These are phyloP conservation scores for Chymomyza amoena DNA, from an alignment of 2,888 invertebrate species.

Conservation along the genomic window DNA sequence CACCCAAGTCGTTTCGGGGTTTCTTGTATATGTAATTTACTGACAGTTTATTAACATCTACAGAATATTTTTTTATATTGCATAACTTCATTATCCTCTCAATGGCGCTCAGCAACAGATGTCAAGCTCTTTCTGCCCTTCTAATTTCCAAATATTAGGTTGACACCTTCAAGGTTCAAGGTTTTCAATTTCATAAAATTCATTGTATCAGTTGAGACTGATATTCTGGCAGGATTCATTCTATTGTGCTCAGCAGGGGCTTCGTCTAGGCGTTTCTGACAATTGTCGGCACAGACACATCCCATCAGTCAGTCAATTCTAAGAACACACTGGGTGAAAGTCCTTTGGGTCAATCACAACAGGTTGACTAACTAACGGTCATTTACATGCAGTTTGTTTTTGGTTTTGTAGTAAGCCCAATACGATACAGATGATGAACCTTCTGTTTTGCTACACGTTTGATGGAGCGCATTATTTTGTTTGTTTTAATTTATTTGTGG, in stretches of 20 bases:
- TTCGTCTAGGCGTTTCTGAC: constrained; percentile 23
- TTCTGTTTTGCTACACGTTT: neutral
- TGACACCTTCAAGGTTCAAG: constrained; percentile 38
- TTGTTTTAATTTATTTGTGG: constrained; percentile 22
- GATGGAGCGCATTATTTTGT: neutral
- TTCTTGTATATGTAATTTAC: too few species aligned
- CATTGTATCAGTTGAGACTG: constrained; percentile 49
- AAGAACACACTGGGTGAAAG: neutral
- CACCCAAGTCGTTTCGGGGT: too few species aligned
- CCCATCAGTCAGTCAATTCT: neutral
- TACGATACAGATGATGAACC: neutral
- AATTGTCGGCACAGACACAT: neutral
- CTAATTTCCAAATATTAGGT: neutral
- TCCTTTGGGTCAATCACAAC: neutral
- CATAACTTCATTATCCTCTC: neutral
- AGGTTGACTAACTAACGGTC: neutral
- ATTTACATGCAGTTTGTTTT: neutral
- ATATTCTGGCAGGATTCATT: neutral
- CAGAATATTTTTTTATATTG: neutral
- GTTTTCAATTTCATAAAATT: constrained; percentile 41
- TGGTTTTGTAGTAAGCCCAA: neutral
- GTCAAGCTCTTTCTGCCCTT: neutral
- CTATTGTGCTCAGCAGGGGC: constrained; percentile 16
- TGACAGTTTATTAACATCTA: too few species aligned
- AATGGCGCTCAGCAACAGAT: neutral